phyloP scores from a whole-genome alignment of 30 jellyfish, hydroid and myxozoan genomes.

The Pelagia noctiluca region DNA sequence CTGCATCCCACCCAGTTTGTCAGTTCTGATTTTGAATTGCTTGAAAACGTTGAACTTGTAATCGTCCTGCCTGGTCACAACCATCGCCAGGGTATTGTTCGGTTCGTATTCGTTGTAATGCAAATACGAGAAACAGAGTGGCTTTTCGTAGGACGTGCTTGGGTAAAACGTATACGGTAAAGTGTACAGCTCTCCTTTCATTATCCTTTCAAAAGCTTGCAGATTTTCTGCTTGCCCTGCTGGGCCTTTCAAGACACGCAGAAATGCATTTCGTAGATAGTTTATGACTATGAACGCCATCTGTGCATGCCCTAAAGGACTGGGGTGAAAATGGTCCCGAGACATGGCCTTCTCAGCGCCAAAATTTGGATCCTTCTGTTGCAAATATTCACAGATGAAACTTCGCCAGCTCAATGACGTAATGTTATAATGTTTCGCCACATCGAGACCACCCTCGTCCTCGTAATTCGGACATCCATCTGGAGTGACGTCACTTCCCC shows the following conservation, averaged over 20 bases:
- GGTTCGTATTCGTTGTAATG: slow-evolving; percentile 80
- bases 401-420: slow-evolving; percentile 97
- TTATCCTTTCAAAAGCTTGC: slow-evolving; percentile 55
- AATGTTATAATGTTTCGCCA: slow-evolving; percentile 85
- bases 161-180: slow-evolving; percentile 74
- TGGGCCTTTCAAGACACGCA: slow-evolving; percentile 78
- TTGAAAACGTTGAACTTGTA: slow-evolving; percentile 80
- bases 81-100: slow-evolving; percentile 81
- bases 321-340: slow-evolving; percentile 90
- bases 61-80: slow-evolving; percentile 84
- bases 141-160: slow-evolving; percentile 77
- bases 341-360: slow-evolving; percentile 54
- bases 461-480: slow-evolving; percentile 88
- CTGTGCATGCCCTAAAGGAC: slow-evolving; percentile 97
- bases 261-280: slow-evolving; percentile 81
- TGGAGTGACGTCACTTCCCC: slow-evolving; percentile 87
- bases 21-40: slow-evolving; percentile 85
- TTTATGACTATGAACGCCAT: slow-evolving; percentile 95
- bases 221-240: slow-evolving; percentile 73
- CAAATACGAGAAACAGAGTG: slow-evolving; percentile 89
- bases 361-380: slow-evolving; percentile 52
- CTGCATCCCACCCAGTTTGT: slow-evolving; percentile 95
- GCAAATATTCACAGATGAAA: slow-evolving; percentile 87
- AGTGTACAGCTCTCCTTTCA: slow-evolving; percentile 53
- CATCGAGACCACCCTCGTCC: slow-evolving; percentile 95